Percentiles rank a stretch among this genome's conserved stretches.
These are phyloP conservation scores for Phyto melanocephala DNA, from an alignment of 2,888 invertebrate species.

Conservation along the genomic window DNA sequence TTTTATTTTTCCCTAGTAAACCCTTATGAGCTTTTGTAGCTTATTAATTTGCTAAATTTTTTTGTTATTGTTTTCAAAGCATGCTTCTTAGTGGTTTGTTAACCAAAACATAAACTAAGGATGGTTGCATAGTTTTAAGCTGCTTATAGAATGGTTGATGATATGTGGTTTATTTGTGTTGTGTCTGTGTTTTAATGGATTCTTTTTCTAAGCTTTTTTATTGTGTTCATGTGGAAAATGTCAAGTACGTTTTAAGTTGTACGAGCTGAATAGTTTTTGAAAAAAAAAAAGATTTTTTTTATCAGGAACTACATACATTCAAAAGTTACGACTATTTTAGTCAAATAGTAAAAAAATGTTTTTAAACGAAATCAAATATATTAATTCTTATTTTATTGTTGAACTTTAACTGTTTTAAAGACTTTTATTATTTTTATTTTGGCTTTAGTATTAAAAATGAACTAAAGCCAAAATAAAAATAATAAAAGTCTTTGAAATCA, in stretches of 20 bases:
- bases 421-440: no score
- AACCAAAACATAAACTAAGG: not conserved
- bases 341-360: no score
- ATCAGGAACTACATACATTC: no score
- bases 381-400: no score
- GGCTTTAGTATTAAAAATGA: no score
- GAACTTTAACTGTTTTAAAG: no score
- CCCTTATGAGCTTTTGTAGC: not conserved
- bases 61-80: not conserved
- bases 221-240: not conserved
- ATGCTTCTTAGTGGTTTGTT: not conserved
- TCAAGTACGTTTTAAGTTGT: not conserved
- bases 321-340: no score
- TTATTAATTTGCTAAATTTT: constrained; percentile 24
- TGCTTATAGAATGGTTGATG: constrained; percentile 26
- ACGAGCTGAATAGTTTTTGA: not conserved
- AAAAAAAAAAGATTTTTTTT: no score
- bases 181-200: not conserved
- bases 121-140: constrained; percentile 27
- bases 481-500: no score
- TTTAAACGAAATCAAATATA: no score
- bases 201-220: not conserved
- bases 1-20: no score
- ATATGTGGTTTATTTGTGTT: not conserved
- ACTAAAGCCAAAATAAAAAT: no score